Evolutionary conservation across 2,888 invertebrate genomes (phyloP), one percentile per base, ranked within the genome.

Genomic region (Tortrix viridana): DNA sequence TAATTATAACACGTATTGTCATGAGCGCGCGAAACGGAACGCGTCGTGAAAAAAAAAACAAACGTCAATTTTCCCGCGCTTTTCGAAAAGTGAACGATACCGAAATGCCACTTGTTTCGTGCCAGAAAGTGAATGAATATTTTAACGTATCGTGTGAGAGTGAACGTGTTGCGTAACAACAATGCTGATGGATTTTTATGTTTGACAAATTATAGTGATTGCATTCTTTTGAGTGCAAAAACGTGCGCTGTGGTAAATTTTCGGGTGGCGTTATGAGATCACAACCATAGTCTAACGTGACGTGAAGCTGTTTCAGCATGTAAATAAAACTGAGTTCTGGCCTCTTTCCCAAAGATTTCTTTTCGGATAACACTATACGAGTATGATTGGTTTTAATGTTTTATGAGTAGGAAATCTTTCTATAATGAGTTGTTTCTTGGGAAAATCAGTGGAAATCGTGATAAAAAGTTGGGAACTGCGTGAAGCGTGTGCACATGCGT

Each of bases 161-260:
- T 90, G 89, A 86, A 87, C 84, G 89, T 89, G 87, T 90, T 91
- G 81, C 86, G 83, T 86, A 90, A 91, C 69, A 81, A 67, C 71
- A 75, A 74, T 79, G 74, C 76, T 72, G 73, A 81, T 80, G 79
- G 78, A 75, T 80, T 80, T 81, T 77, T 68, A 71, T 67, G 70
- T 63, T 66, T 66, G 60, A 48, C 60, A 64, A 64, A 60, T 65
- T 66, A 74, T 74, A 71, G 69, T 68, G 67, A 71, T 68, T 68
- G 62, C 68, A 68, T 19, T 38, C 20, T 62, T 74, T 72, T 60
- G 60, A 48, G 72, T 65, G 50, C 61, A 58, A 38, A 62, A 62
- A 61, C 57, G 60, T 57, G 50, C 66, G 48, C 65, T 63, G 69
- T 67, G 68, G 65, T 67, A 62, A 65, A 66, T 66, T 66, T 65